A percentile compares a stretch with the other conserved stretches of the same genome.
phyloP scores from a whole-genome alignment of 2,113 vertebrate genomes.

The Cygnus buccinator region DNA sequence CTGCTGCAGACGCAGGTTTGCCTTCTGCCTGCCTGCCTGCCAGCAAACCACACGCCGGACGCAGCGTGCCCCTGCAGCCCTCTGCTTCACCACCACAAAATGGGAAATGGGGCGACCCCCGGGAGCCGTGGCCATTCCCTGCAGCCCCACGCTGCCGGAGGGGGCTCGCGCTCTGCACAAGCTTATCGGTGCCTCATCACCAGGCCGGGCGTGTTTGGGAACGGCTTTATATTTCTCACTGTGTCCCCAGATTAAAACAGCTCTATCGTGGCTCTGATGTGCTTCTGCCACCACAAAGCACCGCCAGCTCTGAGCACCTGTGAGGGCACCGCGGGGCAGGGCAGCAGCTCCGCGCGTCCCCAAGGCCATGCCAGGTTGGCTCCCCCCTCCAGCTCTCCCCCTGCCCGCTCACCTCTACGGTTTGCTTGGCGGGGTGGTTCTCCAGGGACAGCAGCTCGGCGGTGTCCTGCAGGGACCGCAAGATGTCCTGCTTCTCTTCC shows the following conservation, averaged over 20 bases:
- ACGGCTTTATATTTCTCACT: rapidly evolving
- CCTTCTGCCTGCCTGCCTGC: neutral
- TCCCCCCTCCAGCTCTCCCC: rapidly evolving
- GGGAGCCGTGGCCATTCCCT: neutral
- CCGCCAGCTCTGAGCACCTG: neutral
- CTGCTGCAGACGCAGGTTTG: neutral
- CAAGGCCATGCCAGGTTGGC: rapidly evolving
- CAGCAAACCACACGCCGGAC: neutral
- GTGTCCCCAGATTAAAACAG: neutral
- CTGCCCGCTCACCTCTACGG: constrained; percentile 85
- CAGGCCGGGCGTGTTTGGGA: neutral
- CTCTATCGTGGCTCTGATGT: neutral
- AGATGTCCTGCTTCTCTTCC: constrained; percentile 90
- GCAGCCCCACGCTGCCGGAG: neutral
- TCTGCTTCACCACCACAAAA: neutral
- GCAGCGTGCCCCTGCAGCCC: neutral
- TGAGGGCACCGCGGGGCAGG: neutral
- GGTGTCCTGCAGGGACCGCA: constrained; percentile 90
- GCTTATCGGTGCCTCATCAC: rapidly evolving
- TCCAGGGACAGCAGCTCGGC: constrained; percentile 88
- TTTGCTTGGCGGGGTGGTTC: constrained; percentile 97
- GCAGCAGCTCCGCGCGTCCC: neutral
- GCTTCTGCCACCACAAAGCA: neutral
- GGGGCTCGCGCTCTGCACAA: rapidly evolving
- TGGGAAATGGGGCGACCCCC: neutral